Evolutionary conservation across 1,140 invertebrate genomes (phyloP).

Genomic region (Wasmannia auropunctata): DNA sequence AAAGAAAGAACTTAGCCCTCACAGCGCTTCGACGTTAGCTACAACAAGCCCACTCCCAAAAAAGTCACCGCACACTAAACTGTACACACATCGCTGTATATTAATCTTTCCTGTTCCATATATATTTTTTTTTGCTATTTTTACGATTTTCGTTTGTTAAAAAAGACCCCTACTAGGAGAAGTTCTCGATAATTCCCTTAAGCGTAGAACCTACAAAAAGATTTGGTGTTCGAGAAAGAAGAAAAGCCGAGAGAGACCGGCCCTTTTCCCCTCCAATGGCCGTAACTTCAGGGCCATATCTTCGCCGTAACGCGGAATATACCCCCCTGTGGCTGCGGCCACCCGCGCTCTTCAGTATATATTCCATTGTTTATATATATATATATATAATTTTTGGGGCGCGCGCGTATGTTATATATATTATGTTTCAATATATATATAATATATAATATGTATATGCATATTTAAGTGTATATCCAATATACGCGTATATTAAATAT

Average conservation of each 20-base stretch:
- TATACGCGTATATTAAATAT: constrained; percentile 60
- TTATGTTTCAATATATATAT: constrained; percentile 46
- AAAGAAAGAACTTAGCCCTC: constrained; percentile 41
- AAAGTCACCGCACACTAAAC: constrained; percentile 53
- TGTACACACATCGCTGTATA: constrained; percentile 57
- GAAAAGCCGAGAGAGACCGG: constrained; percentile 68
- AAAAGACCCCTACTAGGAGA: constrained; percentile 56
- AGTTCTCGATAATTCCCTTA: constrained; percentile 68
- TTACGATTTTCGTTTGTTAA: constrained; percentile 63
- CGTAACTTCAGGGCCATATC: constrained; percentile 60
- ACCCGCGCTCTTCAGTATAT: constrained; percentile 56
- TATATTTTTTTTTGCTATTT: constrained; percentile 58
- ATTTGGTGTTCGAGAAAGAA: constrained; percentile 81
- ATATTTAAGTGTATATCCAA: constrained; percentile 57
- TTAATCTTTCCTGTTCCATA: constrained; percentile 43
- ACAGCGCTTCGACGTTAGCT: constrained; percentile 43
- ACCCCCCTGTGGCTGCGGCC: constrained; percentile 61
- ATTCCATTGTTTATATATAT: constrained; percentile 31
- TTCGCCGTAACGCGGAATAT: constrained; percentile 50
- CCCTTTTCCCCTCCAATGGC: constrained; percentile 58
- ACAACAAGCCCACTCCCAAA: constrained; percentile 65
- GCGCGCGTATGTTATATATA: constrained; percentile 58
- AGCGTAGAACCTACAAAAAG: constrained; percentile 79
- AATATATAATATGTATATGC: constrained; percentile 52
- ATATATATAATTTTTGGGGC: constrained; percentile 51